Base-by-base conservation (phyloP, 2,113 vertebrate genomes). In the Odobenus rosmarus region DNA sequence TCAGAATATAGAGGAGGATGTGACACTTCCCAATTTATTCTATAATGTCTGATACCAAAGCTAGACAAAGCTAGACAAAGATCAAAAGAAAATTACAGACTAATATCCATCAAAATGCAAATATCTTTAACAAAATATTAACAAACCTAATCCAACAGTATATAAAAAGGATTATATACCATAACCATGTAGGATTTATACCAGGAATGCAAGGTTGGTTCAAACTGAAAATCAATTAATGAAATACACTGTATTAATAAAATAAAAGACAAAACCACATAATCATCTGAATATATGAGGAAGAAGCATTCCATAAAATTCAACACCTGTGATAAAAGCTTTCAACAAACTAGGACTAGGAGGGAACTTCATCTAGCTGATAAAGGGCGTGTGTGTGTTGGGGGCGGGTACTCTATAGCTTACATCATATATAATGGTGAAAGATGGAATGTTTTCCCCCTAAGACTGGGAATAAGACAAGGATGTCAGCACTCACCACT, bases 1-100 rank as follows among this genome's bases (percentile, higher is more conserved):
- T 71, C 46, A 84, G 49, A 87, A 95, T 92, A 94, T 11, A 87
- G 16, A 95, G 5, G 42, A 84, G 33, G 64, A 26, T 74, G 6
- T 64, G 74, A 90, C 11, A 76, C 49, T 88, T 83, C 33, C 59
- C 83, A 89, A 79, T 6, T 90, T 91, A 95, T 79, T 94, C 59
- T 91, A 16, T 51, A 7, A 77, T 26, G n/a, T 21, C 28, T 82
- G 39, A 95, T 82, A 88, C 26, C 77, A 88, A 93, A 96, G n/a
- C 16, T 49, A 85, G 80, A 33, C 39, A 61, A 80, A 90, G 21
- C 14, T 36, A 59, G 57, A 23, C 36, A 84, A 93, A 93, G 33
- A 86, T 51, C 23, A 85, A 92, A 94, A 84, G 15, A 85, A 95
- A 92, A 71, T 64, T 90, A 92, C 5, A 80, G 13, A 67, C 26